Evolutionary conservation across 2,113 vertebrate genomes (phyloP), one percentile per base, ranked within the genome.

Genomic region (Xiphophorus maculatus): DNA sequence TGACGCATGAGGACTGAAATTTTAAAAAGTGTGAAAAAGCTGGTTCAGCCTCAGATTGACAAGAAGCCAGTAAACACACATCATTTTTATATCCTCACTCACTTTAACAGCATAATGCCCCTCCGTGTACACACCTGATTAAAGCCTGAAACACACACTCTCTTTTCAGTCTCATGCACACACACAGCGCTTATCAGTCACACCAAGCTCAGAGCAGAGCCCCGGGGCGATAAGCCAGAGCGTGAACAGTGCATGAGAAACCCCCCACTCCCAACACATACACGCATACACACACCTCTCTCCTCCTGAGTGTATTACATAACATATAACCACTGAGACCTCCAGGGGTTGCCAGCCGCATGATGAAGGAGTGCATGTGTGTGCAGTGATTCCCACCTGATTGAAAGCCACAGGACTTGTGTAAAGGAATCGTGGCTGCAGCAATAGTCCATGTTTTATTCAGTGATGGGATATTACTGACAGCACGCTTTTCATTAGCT

Each of bases 241-340:
- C 40, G n/a, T 84, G 87, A 90, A 84, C 74, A 71, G 83, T 80
- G 89, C 84, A 81, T 82, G 79, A 90, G 87, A 89, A 90, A 80
- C 88, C 88, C 88, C 84, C 4, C 17, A 81, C 87, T 87, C 88
- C 84, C 40, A 37, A 42, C 13, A 42, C 40, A 42, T 13, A 42
- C 85, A 42, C 85, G 1, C 33, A 14, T 13, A 14, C 40, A 42
- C 40, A 42, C 85, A 79, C 85, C 81, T 75, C 83, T 79, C 73
- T 84, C 76, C 87, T 90, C 80, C 85, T 86, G 88, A 90, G 88
- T 90, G 87, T 71, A 90, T 92, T 93, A 91, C 85, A 81, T 93
- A 93, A 91, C 90, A 80, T 79, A 86, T 80, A 88, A 89, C 88
- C 90, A 83, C 90, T 80, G 73, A 84, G 72, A 84, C 84, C 90